Percentiles rank a stretch among this genome's conserved stretches.
phyloP scores from a whole-genome alignment of 2,888 invertebrate genomes.

The Cantharis nigra region DNA sequence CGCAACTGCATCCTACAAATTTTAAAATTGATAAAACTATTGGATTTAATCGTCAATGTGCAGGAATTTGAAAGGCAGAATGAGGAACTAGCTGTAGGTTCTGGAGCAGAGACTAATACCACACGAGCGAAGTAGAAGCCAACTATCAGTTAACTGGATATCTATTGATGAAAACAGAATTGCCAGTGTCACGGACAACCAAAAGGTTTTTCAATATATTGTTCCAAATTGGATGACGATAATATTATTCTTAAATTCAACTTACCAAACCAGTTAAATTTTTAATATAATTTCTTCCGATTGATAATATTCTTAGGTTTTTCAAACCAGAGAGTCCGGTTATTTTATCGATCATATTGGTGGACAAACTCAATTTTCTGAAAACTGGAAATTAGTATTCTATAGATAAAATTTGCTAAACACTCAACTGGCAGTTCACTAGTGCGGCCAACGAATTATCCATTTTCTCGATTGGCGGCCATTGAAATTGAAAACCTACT shows the following conservation, averaged over 20 bases:
- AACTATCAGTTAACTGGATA: too few relatives aligned
- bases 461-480: slow-evolving; percentile 96
- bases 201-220: too few relatives aligned
- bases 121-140: too few relatives aligned
- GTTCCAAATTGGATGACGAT: too few relatives aligned
- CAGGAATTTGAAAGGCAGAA: too few relatives aligned
- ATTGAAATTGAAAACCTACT: slow-evolving; percentile 83
- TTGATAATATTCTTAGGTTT: slow-evolving; percentile 79
- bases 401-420: background rate
- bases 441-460: slow-evolving; percentile 79
- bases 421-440: slow-evolving; percentile 73
- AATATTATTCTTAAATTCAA: background rate
- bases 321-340: slow-evolving; percentile 81
- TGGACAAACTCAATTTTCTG: slow-evolving; percentile 87
- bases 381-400: slow-evolving; percentile 38
- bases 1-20: slow-evolving; percentile 73
- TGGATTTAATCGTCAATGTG: too few relatives aligned
- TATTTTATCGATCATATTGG: slow-evolving; percentile 94
- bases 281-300: slow-evolving; percentile 91
- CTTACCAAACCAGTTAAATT: slow-evolving; percentile 81
- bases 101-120: too few relatives aligned
- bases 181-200: too few relatives aligned
- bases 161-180: too few relatives aligned
- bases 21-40: too few relatives aligned
- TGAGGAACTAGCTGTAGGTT: too few relatives aligned